Evolutionary conservation across 2,113 vertebrate genomes (phyloP).

Genomic region (Tinamus guttatus): DNA sequence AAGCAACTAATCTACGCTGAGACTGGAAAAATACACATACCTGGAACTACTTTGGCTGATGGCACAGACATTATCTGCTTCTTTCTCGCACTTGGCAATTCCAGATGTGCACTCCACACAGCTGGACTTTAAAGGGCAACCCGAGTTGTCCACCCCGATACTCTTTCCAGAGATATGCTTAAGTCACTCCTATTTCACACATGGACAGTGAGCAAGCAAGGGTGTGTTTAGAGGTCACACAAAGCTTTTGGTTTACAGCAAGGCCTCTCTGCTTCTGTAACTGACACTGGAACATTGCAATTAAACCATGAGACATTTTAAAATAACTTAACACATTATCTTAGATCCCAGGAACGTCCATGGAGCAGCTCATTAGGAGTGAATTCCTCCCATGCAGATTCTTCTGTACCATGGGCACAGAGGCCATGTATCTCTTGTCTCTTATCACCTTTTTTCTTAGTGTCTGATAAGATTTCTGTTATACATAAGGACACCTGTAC

Average conservation of each 20-base stretch:
- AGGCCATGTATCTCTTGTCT: not conserved
- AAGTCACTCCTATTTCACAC: not conserved
- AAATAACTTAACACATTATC: not conserved
- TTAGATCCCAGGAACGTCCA: not conserved
- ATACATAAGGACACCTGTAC: not conserved
- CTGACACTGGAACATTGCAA: not conserved
- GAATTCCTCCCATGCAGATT: not conserved
- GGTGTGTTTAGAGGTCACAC: not conserved
- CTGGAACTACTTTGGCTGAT: rapidly evolving
- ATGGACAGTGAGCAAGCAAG: rapidly evolving
- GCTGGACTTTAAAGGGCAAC: not conserved
- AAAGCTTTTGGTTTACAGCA: not conserved
- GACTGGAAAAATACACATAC: not conserved
- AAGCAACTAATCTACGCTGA: not conserved
- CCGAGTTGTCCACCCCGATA: rapidly evolving
- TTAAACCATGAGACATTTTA: not conserved
- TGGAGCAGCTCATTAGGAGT: not conserved
- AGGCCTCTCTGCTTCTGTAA: not conserved
- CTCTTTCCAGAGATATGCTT: not conserved
- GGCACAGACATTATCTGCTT: too few species aligned
- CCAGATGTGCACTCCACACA: rapidly evolving
- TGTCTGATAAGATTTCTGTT: too few species aligned
- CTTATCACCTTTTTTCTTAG: not conserved
- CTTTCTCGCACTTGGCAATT: not conserved
- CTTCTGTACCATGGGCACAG: not conserved